Percentiles rank a stretch among this genome's conserved stretches.
phyloP scores from a whole-genome alignment of 2,113 vertebrate species.

The Condylura cristata region DNA sequence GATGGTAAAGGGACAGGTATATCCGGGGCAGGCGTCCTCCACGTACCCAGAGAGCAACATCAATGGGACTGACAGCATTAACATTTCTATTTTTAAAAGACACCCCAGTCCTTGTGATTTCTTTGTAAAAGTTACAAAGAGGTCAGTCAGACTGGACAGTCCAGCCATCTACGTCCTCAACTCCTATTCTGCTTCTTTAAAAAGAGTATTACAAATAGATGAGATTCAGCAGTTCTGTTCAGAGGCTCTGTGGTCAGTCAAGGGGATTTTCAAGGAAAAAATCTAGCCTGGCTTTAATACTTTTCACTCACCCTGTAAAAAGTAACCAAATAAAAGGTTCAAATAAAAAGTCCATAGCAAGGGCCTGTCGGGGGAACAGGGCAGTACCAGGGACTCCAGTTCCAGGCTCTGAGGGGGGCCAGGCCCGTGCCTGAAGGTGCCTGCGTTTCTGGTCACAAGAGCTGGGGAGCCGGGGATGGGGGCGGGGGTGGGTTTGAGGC shows the following conservation, averaged over 20 bases:
- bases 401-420: background rate
- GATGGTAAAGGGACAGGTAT: background rate
- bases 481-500: background rate
- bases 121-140: constrained; percentile 9
- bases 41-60: background rate
- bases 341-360: background rate
- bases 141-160: constrained; percentile 1
- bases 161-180: constrained; percentile 17
- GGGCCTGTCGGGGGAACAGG: background rate
- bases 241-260: background rate
- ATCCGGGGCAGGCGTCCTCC: background rate
- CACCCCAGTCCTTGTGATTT: background rate
- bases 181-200: constrained; percentile 23
- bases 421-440: background rate
- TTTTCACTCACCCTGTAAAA: background rate
- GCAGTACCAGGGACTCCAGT: background rate
- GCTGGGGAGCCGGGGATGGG: background rate
- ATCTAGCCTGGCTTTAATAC: background rate
- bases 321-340: background rate
- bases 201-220: background rate
- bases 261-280: constrained; percentile 33
- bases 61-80: background rate
- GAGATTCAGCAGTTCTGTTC: background rate
- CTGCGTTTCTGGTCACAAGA: background rate
- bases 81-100: constrained; percentile 9